These are phyloP conservation scores for Tympanoctomys barrerae DNA, from an alignment of 2,797 vertebrate genomes.

Conservation along the genomic window DNA sequence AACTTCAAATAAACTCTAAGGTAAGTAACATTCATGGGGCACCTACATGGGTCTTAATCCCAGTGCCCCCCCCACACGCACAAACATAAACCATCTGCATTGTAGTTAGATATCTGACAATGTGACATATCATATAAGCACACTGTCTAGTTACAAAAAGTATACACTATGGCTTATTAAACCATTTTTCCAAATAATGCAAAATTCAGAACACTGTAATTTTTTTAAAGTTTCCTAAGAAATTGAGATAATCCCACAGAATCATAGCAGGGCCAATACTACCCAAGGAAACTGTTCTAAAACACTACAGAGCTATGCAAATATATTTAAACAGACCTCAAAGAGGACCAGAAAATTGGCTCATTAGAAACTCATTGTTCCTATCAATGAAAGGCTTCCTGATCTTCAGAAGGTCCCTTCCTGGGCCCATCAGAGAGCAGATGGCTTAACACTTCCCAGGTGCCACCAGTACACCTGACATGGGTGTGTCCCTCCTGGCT, in stretches of 20 bases:
- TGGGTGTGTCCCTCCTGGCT: rapidly evolving
- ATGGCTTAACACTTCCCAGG: background rate
- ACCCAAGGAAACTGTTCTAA: background rate
- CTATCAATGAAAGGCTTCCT: slow-evolving; percentile 4
- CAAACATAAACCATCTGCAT: background rate
- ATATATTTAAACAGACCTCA: background rate
- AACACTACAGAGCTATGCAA: background rate
- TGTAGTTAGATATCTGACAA: background rate
- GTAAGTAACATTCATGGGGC: background rate
- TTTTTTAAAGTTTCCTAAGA: background rate
- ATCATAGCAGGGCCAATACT: background rate
- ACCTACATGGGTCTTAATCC: background rate
- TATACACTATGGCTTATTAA: background rate
- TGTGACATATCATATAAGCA: background rate
- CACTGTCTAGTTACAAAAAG: background rate
- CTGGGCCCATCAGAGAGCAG: background rate
- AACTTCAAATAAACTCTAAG: background rate
- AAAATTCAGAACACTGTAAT: background rate
- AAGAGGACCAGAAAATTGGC: background rate
- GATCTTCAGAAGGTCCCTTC: background rate
- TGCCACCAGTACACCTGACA: no score
- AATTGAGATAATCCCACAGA: background rate
- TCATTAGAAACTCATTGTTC: background rate
- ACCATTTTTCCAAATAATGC: background rate
- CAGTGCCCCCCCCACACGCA: no score